Percentiles rank a stretch among this genome's conserved stretches.
Conservation (phyloP, 2,888 invertebrate species). For the Trissolcus brochymenae region DNA sequence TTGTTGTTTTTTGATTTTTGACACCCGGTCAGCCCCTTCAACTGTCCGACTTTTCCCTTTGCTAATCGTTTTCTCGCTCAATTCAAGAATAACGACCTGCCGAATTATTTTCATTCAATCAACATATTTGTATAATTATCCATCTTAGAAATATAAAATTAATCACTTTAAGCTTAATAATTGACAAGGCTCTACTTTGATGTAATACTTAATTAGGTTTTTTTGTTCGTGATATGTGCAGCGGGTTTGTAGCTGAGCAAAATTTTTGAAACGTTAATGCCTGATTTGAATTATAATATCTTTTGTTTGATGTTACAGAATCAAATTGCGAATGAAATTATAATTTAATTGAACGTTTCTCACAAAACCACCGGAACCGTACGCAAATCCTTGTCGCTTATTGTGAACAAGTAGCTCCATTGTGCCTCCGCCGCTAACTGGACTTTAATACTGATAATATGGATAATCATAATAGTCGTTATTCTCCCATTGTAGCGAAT, state of each 20-base stretch:
- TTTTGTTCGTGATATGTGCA: slow-evolving; percentile 35
- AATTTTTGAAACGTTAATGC: neutral
- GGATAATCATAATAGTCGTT: slow-evolving; percentile 39
- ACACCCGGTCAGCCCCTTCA: slow-evolving; percentile 15
- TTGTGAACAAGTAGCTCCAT: slow-evolving; percentile 3
- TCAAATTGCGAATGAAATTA: neutral
- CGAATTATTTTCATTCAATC: neutral
- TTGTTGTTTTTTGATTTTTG: slow-evolving; percentile 45
- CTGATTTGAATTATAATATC: neutral
- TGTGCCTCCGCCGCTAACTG: slow-evolving; percentile 5
- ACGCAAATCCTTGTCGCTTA: neutral
- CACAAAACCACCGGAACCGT: too few species aligned
- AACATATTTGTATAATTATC: slow-evolving; percentile 15
- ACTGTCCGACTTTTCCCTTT: neutral
- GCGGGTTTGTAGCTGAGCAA: slow-evolving; percentile 19
- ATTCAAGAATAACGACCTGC: slow-evolving; percentile 36
- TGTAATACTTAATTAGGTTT: slow-evolving; percentile 33
- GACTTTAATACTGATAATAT: slow-evolving; percentile 43
- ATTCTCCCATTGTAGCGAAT: slow-evolving; percentile 36
- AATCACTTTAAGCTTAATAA: slow-evolving; percentile 42
- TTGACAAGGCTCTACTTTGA: slow-evolving; percentile 37
- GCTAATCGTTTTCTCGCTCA: slow-evolving; percentile 4
- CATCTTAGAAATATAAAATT: slow-evolving; percentile 7
- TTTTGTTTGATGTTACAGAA: neutral
- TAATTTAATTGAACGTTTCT: neutral